Evolutionary conservation across 2,113 vertebrate genomes (phyloP).

Genomic region (Enhydra lutris): DNA sequence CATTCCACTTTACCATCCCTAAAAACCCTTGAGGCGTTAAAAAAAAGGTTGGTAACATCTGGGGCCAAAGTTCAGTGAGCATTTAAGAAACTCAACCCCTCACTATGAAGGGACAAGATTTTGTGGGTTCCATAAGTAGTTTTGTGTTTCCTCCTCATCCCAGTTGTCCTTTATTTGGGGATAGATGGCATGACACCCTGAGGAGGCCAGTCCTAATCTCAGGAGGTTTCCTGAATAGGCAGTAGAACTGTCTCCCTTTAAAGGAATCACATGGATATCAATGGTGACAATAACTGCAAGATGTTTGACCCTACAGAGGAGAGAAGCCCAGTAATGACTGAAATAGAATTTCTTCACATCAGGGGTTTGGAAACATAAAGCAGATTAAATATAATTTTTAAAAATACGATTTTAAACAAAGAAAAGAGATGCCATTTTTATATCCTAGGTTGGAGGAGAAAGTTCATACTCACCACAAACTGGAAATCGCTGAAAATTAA

Average conservation of each 20-base stretch:
- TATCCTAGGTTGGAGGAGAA: not conserved
- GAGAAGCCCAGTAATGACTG: not conserved
- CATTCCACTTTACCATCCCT: not conserved
- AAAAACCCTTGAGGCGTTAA: not conserved
- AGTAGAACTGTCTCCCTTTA: not conserved
- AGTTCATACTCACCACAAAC: not conserved
- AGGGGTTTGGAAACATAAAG: not conserved
- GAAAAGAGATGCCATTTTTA: not conserved
- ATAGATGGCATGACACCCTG: not conserved
- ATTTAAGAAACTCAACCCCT: not conserved
- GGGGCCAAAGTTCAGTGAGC: not conserved
- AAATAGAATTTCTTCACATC: not conserved
- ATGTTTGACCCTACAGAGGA: not conserved
- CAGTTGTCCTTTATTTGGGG: not conserved
- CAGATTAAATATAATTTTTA: not conserved
- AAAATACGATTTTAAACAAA: not conserved
- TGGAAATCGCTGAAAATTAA: not conserved
- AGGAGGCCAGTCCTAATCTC: not conserved
- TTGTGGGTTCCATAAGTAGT: not conserved
- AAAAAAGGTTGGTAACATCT: too few species aligned
- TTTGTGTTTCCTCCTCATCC: not conserved
- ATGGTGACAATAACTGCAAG: not conserved
- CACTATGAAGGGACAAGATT: not conserved
- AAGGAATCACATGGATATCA: not conserved
- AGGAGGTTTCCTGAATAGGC: not conserved